Evolutionary conservation across 2,888 invertebrate genomes (phyloP), one percentile per base, ranked within the genome.

Genomic region (Drosophila tanythrix): DNA sequence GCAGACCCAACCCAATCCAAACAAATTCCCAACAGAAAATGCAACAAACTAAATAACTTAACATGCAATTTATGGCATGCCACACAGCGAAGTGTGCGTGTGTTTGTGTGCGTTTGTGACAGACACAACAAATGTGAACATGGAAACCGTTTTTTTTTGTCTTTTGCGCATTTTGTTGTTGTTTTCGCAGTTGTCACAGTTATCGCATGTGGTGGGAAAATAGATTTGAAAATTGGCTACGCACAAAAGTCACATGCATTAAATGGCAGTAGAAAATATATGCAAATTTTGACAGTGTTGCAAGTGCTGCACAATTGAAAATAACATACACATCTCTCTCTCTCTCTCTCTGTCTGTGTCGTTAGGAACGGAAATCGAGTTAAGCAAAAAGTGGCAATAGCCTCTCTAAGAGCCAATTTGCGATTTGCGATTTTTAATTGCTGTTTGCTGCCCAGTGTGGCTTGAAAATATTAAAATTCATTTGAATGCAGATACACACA

Each of bases 61-160:
- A 69, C 68, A 74, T 74, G 81, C 82, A 75, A 80, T 81, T 82
- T 87, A 82, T 71, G 46, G 35, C 48, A 27, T 43, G 56, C 36
- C 27, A 31, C 11, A 51, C 11, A 18, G 18, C 6, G 51, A 2
- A 11, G 53, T 38, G n/a, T 53, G 29, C 31, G 43, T 51, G 31
- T 57, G 36, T 21, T n/a, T 6, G 21, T 7, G 21, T 31, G 36
- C 3, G n/a, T 40, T 2, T 6, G 58, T 18, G 43, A 36, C 29
- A 55, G 51, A 55, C 57, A 48, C 55, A 21, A 27, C 50, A 82
- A 80, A 82, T 59, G 53, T 71, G 52, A 79, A 77, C 77, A 83
- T 84, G 81, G 76, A 74, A 83, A 81, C 58, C 63, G 33, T 60
- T 71, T 80, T 78, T 67, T 53, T 52, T 67, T 40, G 53, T 52